phyloP scores from a whole-genome alignment of 2,888 invertebrate species.

The Xylophagus ater region DNA sequence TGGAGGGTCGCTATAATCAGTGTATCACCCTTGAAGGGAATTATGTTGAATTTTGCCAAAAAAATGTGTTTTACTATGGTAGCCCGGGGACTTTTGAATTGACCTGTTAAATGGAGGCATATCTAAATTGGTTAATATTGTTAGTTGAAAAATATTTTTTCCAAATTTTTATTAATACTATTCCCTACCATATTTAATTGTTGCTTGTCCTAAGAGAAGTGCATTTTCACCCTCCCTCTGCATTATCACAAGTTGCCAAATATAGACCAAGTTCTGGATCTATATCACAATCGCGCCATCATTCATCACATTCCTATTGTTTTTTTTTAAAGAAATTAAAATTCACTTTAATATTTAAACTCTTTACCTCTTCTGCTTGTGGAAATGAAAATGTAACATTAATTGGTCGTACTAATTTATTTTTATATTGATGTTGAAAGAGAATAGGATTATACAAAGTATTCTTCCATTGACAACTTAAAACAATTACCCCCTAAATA shows the following conservation, averaged over 20 bases:
- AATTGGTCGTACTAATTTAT: slow-evolving; percentile 66
- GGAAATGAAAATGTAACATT: slow-evolving; percentile 84
- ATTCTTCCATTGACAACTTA: slow-evolving; percentile 95
- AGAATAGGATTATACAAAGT: slow-evolving; percentile 85
- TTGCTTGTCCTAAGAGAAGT: slow-evolving; percentile 36
- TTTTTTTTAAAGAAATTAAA: neutral
- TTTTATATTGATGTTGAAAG: slow-evolving; percentile 79
- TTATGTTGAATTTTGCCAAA: no score
- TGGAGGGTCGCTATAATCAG: no score
- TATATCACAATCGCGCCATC: slow-evolving; percentile 36
- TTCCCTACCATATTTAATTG: slow-evolving; percentile 6
- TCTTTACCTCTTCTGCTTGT: slow-evolving; percentile 62
- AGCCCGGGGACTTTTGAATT: no score
- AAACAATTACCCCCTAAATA: slow-evolving; percentile 87
- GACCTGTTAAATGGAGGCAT: neutral
- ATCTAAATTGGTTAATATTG: neutral
- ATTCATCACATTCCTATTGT: slow-evolving; percentile 33
- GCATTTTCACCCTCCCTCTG: slow-evolving; percentile 42
- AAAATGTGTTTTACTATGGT: no score
- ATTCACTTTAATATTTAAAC: neutral
- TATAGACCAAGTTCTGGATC: slow-evolving; percentile 33
- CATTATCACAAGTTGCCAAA: slow-evolving; percentile 34
- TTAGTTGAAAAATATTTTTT: neutral
- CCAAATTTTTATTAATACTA: no score
- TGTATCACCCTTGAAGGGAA: no score